These are phyloP conservation scores for Mesorhabditis spiculigera DNA, from an alignment of 2,888 invertebrate species.

Conservation along the genomic window DNA sequence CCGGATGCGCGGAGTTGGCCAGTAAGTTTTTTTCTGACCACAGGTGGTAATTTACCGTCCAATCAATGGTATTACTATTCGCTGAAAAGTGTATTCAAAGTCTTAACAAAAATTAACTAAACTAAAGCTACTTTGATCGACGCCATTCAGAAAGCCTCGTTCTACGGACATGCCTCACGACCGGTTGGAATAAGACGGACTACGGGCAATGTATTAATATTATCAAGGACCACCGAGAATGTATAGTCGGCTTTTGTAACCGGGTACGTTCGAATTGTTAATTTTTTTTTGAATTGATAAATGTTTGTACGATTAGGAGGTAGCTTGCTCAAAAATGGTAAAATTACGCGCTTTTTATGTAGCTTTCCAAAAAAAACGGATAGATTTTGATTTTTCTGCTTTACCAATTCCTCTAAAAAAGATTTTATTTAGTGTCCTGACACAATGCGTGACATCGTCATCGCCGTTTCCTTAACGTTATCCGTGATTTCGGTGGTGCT, in stretches of 20 bases:
- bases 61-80: no score
- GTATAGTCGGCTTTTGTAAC: background rate
- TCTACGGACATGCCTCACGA: background rate
- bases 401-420: no score
- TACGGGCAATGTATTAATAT: background rate
- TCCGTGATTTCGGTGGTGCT: slow-evolving; percentile 53
- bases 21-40: slow-evolving; percentile 22
- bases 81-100: no score
- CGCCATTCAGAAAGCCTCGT: background rate
- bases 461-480: slow-evolving; percentile 49
- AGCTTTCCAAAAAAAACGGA: no score
- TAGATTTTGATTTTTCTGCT: no score
- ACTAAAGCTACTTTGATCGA: no score
- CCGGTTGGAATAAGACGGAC: background rate
- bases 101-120: no score
- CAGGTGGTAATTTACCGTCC: background rate
- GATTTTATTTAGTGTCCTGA: slow-evolving; percentile 52
- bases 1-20: slow-evolving; percentile 49
- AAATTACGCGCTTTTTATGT: no score
- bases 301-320: background rate
- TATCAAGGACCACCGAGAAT: background rate
- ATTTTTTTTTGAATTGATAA: background rate
- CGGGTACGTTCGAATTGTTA: background rate
- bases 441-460: slow-evolving; percentile 47
- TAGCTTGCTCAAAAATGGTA: no score